These are phyloP conservation scores for Tipula vernalis DNA, from an alignment of 2,888 invertebrate species.

Conservation along the genomic window DNA sequence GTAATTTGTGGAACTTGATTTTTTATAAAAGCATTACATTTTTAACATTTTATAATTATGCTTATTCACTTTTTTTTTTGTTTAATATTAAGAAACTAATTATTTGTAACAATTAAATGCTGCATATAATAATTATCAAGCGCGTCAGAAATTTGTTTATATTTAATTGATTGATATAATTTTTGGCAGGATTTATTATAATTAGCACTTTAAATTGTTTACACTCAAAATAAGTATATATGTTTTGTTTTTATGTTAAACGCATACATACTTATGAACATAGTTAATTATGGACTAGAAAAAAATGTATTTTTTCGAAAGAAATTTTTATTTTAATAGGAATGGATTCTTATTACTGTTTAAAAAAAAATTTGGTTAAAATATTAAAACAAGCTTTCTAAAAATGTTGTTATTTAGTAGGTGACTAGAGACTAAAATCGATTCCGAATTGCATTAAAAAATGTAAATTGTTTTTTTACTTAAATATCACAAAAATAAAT, in stretches of 20 bases:
- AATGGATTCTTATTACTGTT: background rate
- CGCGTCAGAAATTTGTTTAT: background rate
- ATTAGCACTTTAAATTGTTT: background rate
- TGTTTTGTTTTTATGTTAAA: background rate
- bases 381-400: background rate
- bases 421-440: background rate
- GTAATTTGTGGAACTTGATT: background rate
- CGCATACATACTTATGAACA: background rate
- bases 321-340: background rate
- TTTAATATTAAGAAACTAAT: background rate
- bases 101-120: background rate
- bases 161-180: background rate
- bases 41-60: background rate
- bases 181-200: background rate
- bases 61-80: no score
- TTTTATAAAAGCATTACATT: background rate
- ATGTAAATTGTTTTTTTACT: background rate
- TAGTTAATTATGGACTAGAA: background rate
- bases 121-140: background rate
- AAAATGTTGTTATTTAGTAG: background rate
- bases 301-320: background rate
- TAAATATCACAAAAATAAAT: background rate
- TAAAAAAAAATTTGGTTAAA: background rate
- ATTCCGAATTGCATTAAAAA: background rate
- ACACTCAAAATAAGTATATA: no score